Base-by-base conservation (phyloP, 2,888 invertebrate species). In the Drosophila heteroneura region DNA sequence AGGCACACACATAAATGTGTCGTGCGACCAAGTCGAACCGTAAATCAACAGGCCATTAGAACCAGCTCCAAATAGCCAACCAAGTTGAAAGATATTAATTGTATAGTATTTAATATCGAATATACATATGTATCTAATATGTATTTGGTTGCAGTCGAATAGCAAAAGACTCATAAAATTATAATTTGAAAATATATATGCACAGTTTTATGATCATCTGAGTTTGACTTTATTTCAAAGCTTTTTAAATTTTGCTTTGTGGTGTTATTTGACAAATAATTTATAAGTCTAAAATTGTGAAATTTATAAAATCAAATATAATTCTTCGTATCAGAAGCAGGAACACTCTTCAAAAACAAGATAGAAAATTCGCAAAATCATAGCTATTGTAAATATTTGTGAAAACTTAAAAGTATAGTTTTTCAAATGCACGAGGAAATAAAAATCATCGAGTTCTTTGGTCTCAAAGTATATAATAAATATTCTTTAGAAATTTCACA, bases 11-110 rank as follows among this genome's bases (percentile, higher is more conserved):
- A 88, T 90, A 73, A 85, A 90, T 88, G 70, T 79, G 90, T 86
- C 90, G 62, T 41, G 67, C 62, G 73, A 61, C 63, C 74, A 72
- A 56, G 54, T 53, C 66, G 33, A 67, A 67, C 56, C 89, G 77
- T 86, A 90, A 86, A 86, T 86, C 89, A 88, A 75, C 70, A 76
- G 70, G 47, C 85, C 75, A 90, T 86, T 88, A 86, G 70, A 78
- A 41, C 60, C 70, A 37, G 44, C 26, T 26, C 22, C 47, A 61
- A n/a, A 12, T 44, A 16, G 35, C 54, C 54, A 28, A 19, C 37
- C 71, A 35, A 39, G 30, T 51, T 68, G 78, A 65, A 63, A 70
- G 37, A 70, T 72, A 76, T 82, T 77, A 74, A 84, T 82, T 69
- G 1, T 70, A 81, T 74, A 71, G 39, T 41, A 59, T 47, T 67